Percentiles rank a stretch among this genome's conserved stretches.
These are phyloP conservation scores for Copidosoma floridanum DNA, from an alignment of 1,140 invertebrate genomes.

Conservation along the genomic window DNA sequence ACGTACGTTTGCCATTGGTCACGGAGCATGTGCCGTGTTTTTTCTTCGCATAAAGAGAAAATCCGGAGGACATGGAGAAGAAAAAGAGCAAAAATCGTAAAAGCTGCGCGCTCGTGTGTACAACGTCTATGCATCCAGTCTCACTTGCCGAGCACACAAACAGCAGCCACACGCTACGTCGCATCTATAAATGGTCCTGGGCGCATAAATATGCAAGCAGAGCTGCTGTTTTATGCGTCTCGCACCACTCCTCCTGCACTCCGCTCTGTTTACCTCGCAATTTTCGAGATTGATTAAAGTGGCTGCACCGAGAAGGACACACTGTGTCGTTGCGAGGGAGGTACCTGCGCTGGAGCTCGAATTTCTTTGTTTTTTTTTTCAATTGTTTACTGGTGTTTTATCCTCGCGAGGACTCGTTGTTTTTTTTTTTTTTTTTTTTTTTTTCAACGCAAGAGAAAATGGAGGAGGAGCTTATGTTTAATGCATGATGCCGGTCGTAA, in stretches of 20 bases:
- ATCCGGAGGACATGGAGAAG: no score
- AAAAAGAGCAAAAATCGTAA: background rate
- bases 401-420: no score
- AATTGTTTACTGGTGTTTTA: no score
- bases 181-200: slow-evolving; percentile 34
- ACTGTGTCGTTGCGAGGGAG: no score
- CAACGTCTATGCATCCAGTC: background rate
- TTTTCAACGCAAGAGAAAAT: no score
- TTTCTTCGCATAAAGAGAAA: no score
- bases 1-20: background rate
- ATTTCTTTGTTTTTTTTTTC: background rate
- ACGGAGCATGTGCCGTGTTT: background rate
- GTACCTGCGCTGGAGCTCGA: no score
- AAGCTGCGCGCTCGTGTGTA: no score
- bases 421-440: background rate
- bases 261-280: slow-evolving; percentile 33
- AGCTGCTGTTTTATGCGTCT: slow-evolving; percentile 15
- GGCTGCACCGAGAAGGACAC: background rate
- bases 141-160: background rate
- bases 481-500: no score
- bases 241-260: slow-evolving; percentile 8
- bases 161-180: slow-evolving; percentile 1
- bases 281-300: slow-evolving; percentile 43
- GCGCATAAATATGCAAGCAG: slow-evolving; percentile 42
- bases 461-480: no score